A percentile compares a stretch with the other conserved stretches of the same genome.
phyloP scores from a whole-genome alignment of 1,140 invertebrate species.

The Holotrichia oblita region DNA sequence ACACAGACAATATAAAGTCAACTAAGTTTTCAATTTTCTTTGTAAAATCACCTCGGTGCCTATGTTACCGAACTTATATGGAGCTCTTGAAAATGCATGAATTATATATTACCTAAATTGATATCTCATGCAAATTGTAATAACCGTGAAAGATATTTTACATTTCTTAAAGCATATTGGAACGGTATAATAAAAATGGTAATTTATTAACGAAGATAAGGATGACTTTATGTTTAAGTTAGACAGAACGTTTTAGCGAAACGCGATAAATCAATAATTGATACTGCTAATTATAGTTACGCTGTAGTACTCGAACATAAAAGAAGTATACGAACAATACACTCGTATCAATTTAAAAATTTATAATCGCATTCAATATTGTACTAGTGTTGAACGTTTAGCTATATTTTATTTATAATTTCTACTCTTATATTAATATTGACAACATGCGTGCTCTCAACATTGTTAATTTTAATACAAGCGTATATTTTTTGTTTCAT shows the following conservation, averaged over 20 bases:
- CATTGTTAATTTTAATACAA: no score
- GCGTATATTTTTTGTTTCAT: no score
- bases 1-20: conserved; percentile 39
- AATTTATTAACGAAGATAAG: conserved; percentile 12
- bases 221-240: not conserved
- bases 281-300: not conserved
- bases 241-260: not conserved
- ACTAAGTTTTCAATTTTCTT: conserved; percentile 43
- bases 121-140: conserved; percentile 37
- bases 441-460: no score
- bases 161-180: conserved; percentile 12
- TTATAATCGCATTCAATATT: no score
- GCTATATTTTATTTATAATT: no score
- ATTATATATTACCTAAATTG: conserved; percentile 33
- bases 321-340: no score
- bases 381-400: no score
- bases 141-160: conserved; percentile 15
- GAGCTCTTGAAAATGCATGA: conserved; percentile 1
- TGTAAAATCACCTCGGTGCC: conserved; percentile 40
- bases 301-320: not conserved
- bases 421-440: no score
- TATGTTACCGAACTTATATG: conserved; percentile 11
- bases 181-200: not conserved
- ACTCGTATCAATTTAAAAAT: no score
- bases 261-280: conserved; percentile 14